Evolutionary conservation across 2,888 invertebrate genomes (phyloP).

Genomic region (Chalcis sispes): DNA sequence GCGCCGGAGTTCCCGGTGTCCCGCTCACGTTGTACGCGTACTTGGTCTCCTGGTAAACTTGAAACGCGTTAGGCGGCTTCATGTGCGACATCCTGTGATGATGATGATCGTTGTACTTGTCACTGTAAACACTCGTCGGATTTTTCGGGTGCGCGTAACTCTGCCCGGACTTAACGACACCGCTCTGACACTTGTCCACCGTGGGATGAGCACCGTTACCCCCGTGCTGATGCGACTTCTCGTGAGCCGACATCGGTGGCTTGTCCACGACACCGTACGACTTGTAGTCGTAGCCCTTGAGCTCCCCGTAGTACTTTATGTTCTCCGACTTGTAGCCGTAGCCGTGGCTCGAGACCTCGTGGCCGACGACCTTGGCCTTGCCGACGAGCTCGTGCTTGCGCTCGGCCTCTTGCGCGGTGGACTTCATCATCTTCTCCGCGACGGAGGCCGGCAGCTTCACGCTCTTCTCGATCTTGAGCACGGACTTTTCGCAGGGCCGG

Average conservation of each 20-base stretch:
- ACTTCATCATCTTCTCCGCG: conserved; percentile 66
- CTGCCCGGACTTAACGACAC: conserved; percentile 62
- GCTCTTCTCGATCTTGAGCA: conserved; percentile 67
- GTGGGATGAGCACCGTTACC: conserved; percentile 62
- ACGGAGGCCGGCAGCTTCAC: conserved; percentile 52
- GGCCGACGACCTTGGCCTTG: conserved; percentile 54
- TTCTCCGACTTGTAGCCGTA: conserved; percentile 71
- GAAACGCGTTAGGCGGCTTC: conserved; percentile 67
- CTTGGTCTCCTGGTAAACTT: conserved; percentile 77
- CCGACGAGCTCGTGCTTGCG: conserved; percentile 2
- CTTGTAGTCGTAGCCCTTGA: conserved; percentile 72
- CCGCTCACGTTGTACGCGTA: conserved; percentile 79
- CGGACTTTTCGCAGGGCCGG: conserved; percentile 67
- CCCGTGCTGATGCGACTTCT: conserved; percentile 68
- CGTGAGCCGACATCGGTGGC: conserved; percentile 63
- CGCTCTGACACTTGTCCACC: conserved; percentile 48
- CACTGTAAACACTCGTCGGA: conserved; percentile 64
- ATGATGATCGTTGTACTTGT: conserved; percentile 69
- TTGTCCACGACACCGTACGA: conserved; percentile 71
- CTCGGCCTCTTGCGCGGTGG: conserved; percentile 65
- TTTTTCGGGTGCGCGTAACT: conserved; percentile 64
- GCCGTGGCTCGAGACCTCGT: conserved; percentile 60
- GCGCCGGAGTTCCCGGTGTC: conserved; percentile 77
- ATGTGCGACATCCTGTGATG: conserved; percentile 68
- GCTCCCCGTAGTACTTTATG: conserved; percentile 72